Conservation (phyloP, 2,888 invertebrate genomes). For the Hyppa rectilinea region DNA sequence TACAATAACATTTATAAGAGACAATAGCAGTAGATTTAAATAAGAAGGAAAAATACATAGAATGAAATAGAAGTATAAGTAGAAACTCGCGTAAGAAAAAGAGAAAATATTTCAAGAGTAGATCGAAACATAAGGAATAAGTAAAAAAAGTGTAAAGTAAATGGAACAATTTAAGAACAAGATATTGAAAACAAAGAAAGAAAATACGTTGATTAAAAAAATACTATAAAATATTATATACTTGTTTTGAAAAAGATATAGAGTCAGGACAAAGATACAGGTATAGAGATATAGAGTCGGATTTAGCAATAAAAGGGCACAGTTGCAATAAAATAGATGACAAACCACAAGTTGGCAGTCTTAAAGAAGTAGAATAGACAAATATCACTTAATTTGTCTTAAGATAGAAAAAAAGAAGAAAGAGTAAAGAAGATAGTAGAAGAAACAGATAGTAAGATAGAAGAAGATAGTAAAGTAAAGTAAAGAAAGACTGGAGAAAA, state of each 20-base stretch:
- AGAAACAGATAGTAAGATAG: no score
- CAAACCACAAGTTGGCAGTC: background rate
- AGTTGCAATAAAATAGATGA: background rate
- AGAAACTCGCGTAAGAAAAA: background rate
- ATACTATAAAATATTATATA: background rate
- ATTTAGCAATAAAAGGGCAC: background rate
- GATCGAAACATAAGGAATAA: no score
- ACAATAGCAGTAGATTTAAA: background rate
- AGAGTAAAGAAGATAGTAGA: background rate
- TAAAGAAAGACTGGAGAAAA: background rate
- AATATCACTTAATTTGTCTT: background rate
- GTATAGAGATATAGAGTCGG: background rate
- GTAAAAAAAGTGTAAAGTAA: background rate
- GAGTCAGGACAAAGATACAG: no score
- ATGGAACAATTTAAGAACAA: no score
- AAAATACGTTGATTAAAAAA: no score
- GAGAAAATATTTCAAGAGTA: background rate
- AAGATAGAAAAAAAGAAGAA: background rate
- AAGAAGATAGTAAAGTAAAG: background rate
- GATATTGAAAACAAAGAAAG: background rate
- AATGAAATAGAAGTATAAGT: background rate
- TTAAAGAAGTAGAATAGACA: background rate
- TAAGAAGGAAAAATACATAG: background rate
- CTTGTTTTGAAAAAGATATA: background rate
- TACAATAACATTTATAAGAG: background rate